Evolutionary conservation across 2,888 invertebrate genomes (phyloP), one percentile per base, ranked within the genome.

Genomic region (Netelia fuscicornis): DNA sequence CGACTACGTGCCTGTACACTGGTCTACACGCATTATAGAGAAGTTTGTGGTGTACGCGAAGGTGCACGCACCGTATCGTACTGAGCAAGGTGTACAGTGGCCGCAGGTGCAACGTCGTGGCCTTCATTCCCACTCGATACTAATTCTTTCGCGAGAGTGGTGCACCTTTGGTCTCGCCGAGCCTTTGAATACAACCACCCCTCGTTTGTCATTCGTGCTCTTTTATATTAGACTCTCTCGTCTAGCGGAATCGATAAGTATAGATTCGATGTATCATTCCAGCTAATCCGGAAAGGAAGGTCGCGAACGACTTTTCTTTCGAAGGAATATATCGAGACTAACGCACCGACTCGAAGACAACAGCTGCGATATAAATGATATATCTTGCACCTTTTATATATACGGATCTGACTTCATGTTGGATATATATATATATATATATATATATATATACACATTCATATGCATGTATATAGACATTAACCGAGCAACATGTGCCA

Each of bases 81-180:
- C 88, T 89, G 87, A 44, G 77, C 72, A 77, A 84, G 77, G 81
- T 81, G 60, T 76, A 58, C 78, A 62, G 68, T 70, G 70, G 84
- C 68, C 81, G 74, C 84, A 84, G 84, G 81, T 84, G 84, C 84
- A 88, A 88, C 83, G 52, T 78, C 20, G 87, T 88, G 91, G 89
- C 91, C 92, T 92, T 92, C 91, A 89, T 91, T 91, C 91, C 92
- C 91, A 89, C 91, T 83, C 86, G 83, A 1, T 48, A 6, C 48
- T 10, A 44, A 25, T 25, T 70, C 48, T 60, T 67, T 67, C 64
- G 65, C 79, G 75, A 56, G 77, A 84, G 37, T 37, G 72, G 85
- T 85, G 84, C 75, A 88, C 80, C 86, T 48, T 87, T 82, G 81
- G 67, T 84, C 74, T 71, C 77, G 72, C 67, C 37, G 75, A 54